phyloP scores from a whole-genome alignment of 2,113 vertebrate species.

The Nematolebias whitei region DNA sequence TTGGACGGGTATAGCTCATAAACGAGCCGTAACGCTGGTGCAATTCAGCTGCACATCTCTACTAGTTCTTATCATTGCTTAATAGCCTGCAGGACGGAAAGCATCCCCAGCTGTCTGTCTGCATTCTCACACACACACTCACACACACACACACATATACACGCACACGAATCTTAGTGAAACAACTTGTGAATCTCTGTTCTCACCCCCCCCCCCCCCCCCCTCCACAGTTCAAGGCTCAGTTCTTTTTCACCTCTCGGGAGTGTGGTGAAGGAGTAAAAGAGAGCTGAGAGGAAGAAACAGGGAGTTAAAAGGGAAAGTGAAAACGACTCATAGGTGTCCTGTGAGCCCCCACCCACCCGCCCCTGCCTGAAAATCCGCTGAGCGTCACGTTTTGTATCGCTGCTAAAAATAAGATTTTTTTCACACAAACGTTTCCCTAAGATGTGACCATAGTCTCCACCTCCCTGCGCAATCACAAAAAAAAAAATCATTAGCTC shows the following conservation, averaged over 20 bases:
- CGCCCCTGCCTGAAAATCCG: conserved; percentile 53
- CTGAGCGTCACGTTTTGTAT: conserved; percentile 63
- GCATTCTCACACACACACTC: conserved; percentile 33
- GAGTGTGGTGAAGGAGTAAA: conserved; percentile 49
- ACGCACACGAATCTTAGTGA: conserved; percentile 27
- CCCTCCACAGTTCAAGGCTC: conserved; percentile 41
- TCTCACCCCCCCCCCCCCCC: conserved; percentile 50
- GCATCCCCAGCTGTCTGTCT: conserved; percentile 58
- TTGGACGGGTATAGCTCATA: conserved; percentile 70
- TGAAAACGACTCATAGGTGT: conserved; percentile 66
- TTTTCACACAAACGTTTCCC: conserved; percentile 34
- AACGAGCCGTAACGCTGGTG: conserved; percentile 68
- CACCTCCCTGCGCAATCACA: conserved; percentile 11
- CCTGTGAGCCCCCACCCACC: conserved; percentile 45
- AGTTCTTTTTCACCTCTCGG: conserved; percentile 59
- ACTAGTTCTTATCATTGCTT: conserved; percentile 57
- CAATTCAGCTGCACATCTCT: conserved; percentile 50
- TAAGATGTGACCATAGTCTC: conserved; percentile 20
- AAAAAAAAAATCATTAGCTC: conserved; percentile 50
- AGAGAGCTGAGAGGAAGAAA: conserved; percentile 59
- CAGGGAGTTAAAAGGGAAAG: conserved; percentile 53
- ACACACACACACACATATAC: conserved; percentile 23
- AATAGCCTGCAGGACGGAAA: conserved; percentile 53
- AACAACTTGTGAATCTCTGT: conserved; percentile 50
- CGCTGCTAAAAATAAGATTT: conserved; percentile 51